These are phyloP conservation scores for Dyspetes luteomarginatus DNA, from an alignment of 2,888 invertebrate genomes.

Conservation along the genomic window DNA sequence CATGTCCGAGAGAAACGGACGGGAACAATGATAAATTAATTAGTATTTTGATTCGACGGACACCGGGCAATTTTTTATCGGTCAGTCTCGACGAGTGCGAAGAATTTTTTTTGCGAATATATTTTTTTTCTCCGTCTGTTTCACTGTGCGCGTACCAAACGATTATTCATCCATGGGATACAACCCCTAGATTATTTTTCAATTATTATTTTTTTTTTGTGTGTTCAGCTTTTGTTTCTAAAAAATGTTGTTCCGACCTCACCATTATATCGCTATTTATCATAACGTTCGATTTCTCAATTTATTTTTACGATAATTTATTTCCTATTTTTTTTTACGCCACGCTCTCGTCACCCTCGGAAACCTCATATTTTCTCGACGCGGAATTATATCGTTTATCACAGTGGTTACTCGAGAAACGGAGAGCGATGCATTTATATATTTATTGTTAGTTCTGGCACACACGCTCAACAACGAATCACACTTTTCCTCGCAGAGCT, in stretches of 20 bases:
- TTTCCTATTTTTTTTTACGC: constrained; percentile 26
- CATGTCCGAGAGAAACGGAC: constrained; percentile 23
- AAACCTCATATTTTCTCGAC: constrained; percentile 56
- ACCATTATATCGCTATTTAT: background rate
- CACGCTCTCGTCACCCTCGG: constrained; percentile 42
- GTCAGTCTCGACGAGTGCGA: background rate
- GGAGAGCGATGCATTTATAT: constrained; percentile 69
- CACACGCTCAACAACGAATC: constrained; percentile 1
- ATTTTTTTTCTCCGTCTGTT: background rate
- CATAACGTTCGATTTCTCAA: background rate
- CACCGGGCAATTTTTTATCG: background rate
- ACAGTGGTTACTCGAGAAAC: constrained; percentile 77
- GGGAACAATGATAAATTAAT: constrained; percentile 15
- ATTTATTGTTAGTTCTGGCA: background rate
- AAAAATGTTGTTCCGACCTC: background rate
- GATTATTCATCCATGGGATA: no score
- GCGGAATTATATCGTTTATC: constrained; percentile 71
- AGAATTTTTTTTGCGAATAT: background rate
- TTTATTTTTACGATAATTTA: constrained; percentile 15
- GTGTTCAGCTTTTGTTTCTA: background rate
- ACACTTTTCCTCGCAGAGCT: constrained; percentile 5
- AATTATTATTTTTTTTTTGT: background rate
- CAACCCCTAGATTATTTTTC: no score
- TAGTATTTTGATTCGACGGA: constrained; percentile 26
- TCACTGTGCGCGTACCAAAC: no score